Evolutionary conservation across 1,140 invertebrate species (phyloP), one percentile per base, ranked within the genome.

Genomic region (Achroia grisella): DNA sequence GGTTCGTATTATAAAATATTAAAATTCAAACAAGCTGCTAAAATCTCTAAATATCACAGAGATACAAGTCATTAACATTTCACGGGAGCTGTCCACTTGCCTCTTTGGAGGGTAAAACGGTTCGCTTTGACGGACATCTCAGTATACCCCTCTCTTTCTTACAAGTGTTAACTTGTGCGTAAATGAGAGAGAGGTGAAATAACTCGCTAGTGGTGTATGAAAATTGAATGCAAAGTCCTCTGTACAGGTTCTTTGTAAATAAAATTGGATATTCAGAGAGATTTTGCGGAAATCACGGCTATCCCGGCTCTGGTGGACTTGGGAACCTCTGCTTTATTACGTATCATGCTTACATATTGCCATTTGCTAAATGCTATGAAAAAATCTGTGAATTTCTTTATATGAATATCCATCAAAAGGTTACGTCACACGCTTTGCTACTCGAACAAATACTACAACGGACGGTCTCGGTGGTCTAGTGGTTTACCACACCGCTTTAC

Each of bases 211-310:
- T 39, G 35, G 27, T 12, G 45, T 47, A 60, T 72, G 57, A 75
- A 75, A 75, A 70, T 76, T 74, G 71, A 58, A 68, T 64, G 60
- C 41, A 48, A 40, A 67, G 55, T 63, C 63, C 69, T 58, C 61
- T 64, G 52, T 51, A 47, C 46, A 55, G 58, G 64, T 52, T 59
- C 56, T 79, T 79, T 73, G 69, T 71, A 63, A 71, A 74, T 68
- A 78, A 78, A 78, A 82, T 82, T 80, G 71, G 77, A 78, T 78
- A 83, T 80, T 74, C 76, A 80, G 62, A 68, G 57, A 63, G 70
- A 63, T 61, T 61, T 56, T 66, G 48, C 48, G 55, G 52, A 77
- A 82, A 82, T 82, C 78, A 71, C 74, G 55, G 71, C 56, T 70
- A 61, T 61, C 56, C 57, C 39, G 47, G 52, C 48, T 23, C 43